Evolutionary conservation across 2,113 vertebrate genomes (phyloP), one percentile per base, ranked within the genome.

Genomic region (Ondatra zibethicus): DNA sequence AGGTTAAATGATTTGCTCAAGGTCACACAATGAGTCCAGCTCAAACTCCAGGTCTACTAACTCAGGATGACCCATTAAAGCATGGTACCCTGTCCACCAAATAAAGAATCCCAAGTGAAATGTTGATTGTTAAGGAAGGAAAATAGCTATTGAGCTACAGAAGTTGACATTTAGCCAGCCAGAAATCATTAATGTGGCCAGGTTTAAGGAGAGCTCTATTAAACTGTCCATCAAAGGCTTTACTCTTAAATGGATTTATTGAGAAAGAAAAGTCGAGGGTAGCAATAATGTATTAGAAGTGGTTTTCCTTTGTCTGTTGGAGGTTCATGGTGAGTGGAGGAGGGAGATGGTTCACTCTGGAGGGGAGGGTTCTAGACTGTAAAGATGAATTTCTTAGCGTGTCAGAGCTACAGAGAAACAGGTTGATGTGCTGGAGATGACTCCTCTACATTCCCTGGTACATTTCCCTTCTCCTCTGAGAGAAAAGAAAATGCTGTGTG

Each of bases 231-330:
- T 99, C 98, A 98, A 98, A 98, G 3, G 8, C 77, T 92, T 97
- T 94, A 92, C 96, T 98, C 96, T 98, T 85, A 98, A 97, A 98
- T 98, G 97, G 98, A 98, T 99, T 98, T 98, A 98, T 98, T 97
- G 98, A 97, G 97, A 98, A 88, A 94, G 80, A 97, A 94, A 93
- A 97, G 97, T 95, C 90, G 77, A 87, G 77, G 96, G 86, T 97
- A 92, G 91, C 93, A 94, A 97, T 97, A 98, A 97, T 65, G 77
- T 82, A 94, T n/a, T 68, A 96, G 94, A 82, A 93, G 97, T 91
- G 94, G 47, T 93, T 94, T 88, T 89, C 89, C 87, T 97, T 91
- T 94, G 84, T 9, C 10, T 88, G 91, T 95, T 97, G 81, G 16
- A 97, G 96, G 19, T 96, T 96, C 61, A 50, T 61, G 1, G 55